These are phyloP conservation scores for Diplodus puntazzo DNA, from an alignment of 2,797 vertebrate species.

Conservation along the genomic window DNA sequence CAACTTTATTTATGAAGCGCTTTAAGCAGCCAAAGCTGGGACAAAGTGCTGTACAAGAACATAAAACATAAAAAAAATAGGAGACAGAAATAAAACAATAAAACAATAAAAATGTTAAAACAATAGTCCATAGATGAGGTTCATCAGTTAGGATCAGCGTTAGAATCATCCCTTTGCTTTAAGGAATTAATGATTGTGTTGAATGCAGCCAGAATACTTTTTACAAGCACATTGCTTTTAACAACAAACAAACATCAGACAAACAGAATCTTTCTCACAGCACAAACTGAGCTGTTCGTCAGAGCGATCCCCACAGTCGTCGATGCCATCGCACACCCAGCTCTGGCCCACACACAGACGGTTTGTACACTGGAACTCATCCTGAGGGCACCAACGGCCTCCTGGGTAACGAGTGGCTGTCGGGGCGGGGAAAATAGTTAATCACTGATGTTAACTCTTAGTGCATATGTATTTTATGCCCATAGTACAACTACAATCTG, in stretches of 20 bases:
- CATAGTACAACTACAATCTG: background rate
- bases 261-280: slow-evolving; percentile 63
- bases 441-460: background rate
- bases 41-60: too few species aligned
- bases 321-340: slow-evolving; percentile 80
- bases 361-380: slow-evolving; percentile 79
- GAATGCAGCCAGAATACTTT: background rate
- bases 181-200: background rate
- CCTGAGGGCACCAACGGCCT: slow-evolving; percentile 78
- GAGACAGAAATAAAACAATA: too few species aligned
- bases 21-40: too few species aligned
- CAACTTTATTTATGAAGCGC: too few species aligned
- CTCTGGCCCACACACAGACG: slow-evolving; percentile 75
- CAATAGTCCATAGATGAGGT: background rate
- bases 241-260: too few species aligned
- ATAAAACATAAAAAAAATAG: too few species aligned
- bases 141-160: background rate
- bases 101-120: too few species aligned
- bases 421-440: background rate
- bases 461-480: background rate
- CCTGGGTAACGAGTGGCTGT: slow-evolving; percentile 83
- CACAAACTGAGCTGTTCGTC: slow-evolving; percentile 79
- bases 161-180: background rate
- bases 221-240: background rate
- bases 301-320: slow-evolving; percentile 82